phyloP scores from a whole-genome alignment of 2,888 invertebrate genomes.

The Morinoia aosen region DNA sequence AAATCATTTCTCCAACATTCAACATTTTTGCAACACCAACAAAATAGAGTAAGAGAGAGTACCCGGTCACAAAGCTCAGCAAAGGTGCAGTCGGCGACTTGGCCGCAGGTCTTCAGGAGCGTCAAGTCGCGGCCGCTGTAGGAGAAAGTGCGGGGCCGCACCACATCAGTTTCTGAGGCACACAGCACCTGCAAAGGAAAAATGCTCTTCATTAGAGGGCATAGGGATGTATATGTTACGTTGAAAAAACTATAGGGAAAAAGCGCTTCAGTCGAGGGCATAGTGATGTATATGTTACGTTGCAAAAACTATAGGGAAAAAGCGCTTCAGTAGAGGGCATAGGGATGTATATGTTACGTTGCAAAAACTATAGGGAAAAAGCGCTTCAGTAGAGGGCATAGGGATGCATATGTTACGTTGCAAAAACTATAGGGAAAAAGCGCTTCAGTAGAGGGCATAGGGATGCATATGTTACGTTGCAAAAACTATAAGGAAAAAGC shows the following conservation, averaged over 20 bases:
- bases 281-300: too few relatives aligned
- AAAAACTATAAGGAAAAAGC: slow-evolving; percentile 69
- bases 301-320: too few relatives aligned
- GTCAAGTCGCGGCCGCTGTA: slow-evolving; percentile 91
- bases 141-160: slow-evolving; percentile 86
- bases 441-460: background rate
- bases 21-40: background rate
- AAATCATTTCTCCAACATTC: background rate
- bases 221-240: too few relatives aligned
- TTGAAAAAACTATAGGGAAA: slow-evolving; percentile 53
- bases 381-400: background rate
- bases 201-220: slow-evolving; percentile 27
- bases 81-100: slow-evolving; percentile 90
- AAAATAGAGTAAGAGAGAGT: background rate
- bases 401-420: too few relatives aligned
- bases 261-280: slow-evolving; percentile 15
- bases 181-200: slow-evolving; percentile 77
- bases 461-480: too few relatives aligned
- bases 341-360: too few relatives aligned
- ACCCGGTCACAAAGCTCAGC: slow-evolving; percentile 89
- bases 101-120: slow-evolving; percentile 91
- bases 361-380: too few relatives aligned
- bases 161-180: slow-evolving; percentile 90
- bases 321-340: background rate
- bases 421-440: slow-evolving; percentile 68